Evolutionary conservation across 1,140 invertebrate species (phyloP).

Genomic region (Bombyx mandarina): DNA sequence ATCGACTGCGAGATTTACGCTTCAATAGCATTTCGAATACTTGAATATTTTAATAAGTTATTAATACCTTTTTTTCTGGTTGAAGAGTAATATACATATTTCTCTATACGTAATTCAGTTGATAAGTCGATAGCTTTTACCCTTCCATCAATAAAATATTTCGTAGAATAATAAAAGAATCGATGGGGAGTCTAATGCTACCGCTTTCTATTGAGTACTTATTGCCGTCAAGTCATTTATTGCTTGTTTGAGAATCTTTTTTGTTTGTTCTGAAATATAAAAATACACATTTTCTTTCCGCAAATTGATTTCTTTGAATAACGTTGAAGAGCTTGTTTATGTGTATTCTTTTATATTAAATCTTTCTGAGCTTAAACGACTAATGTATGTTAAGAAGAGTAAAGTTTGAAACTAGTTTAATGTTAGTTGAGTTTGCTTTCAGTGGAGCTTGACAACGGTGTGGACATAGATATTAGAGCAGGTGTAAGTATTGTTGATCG

Average conservation of each 20-base stretch:
- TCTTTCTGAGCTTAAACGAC: too few relatives aligned
- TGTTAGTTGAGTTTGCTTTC: conserved; percentile 26
- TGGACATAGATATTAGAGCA: conserved; percentile 23
- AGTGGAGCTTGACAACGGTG: conserved; percentile 26
- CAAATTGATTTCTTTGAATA: too few relatives aligned
- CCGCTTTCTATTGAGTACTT: too few relatives aligned
- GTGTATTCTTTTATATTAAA: too few relatives aligned
- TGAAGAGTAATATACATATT: conserved; percentile 17
- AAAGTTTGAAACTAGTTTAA: conserved; percentile 17
- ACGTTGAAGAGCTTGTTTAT: too few relatives aligned
- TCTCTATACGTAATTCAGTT: conserved; percentile 13
- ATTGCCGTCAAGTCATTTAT: too few relatives aligned
- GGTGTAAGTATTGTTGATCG: conserved; percentile 33
- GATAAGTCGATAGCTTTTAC: background rate
- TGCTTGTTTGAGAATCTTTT: too few relatives aligned
- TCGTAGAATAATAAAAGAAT: conserved; percentile 1
- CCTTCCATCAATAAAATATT: conserved; percentile 3
- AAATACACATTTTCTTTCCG: too few relatives aligned
- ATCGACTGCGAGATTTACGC: conserved; percentile 47
- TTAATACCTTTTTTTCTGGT: conserved; percentile 16
- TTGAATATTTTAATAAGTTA: conserved; percentile 44
- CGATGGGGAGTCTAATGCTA: too few relatives aligned
- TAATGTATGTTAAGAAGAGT: too few relatives aligned
- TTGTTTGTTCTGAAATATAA: too few relatives aligned
- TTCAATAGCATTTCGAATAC: conserved; percentile 30